A percentile compares a stretch with the other conserved stretches of the same genome.
Conservation (phyloP, 2,797 vertebrate genomes). For the Scarus forsteni region DNA sequence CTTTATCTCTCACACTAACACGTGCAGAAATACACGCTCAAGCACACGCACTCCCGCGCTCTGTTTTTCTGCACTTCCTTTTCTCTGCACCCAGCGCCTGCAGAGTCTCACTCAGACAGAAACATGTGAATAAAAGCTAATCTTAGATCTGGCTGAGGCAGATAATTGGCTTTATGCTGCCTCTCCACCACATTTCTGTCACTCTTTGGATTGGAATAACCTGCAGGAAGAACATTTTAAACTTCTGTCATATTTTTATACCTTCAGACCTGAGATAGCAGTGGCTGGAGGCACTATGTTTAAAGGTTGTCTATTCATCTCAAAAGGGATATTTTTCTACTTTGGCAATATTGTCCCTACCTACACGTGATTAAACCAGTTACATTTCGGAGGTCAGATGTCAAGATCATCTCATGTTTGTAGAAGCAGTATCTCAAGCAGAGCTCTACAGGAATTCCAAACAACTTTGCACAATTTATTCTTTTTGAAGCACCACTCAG, state of each 20-base stretch:
- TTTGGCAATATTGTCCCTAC: too few relatives aligned
- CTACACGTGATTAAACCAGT: too few relatives aligned
- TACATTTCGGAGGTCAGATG: too few relatives aligned
- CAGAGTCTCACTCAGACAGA: conserved; percentile 27
- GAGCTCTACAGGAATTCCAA: too few relatives aligned
- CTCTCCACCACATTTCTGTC: conserved; percentile 13
- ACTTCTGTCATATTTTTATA: not conserved
- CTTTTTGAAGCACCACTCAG: too few relatives aligned
- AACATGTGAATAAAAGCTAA: conserved; percentile 66
- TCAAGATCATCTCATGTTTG: too few relatives aligned
- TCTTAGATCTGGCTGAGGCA: conserved; percentile 46
- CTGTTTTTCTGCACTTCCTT: conserved; percentile 8
- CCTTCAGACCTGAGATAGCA: too few relatives aligned
- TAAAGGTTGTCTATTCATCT: too few relatives aligned
- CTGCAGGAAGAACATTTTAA: conserved; percentile 23
- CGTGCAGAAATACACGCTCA: not conserved
- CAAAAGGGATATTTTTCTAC: too few relatives aligned
- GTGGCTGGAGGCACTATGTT: too few relatives aligned
- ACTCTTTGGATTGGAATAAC: conserved; percentile 14
- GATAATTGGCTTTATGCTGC: conserved; percentile 48
- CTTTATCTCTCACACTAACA: conserved; percentile 4
- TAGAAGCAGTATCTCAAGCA: too few relatives aligned
- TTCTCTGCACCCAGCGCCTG: conserved; percentile 4
- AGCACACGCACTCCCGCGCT: conserved; percentile 7
- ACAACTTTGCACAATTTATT: too few relatives aligned